Evolutionary conservation across 2,113 vertebrate species (phyloP), one percentile per base, ranked within the genome.

Genomic region (Rostratula benghalensis): DNA sequence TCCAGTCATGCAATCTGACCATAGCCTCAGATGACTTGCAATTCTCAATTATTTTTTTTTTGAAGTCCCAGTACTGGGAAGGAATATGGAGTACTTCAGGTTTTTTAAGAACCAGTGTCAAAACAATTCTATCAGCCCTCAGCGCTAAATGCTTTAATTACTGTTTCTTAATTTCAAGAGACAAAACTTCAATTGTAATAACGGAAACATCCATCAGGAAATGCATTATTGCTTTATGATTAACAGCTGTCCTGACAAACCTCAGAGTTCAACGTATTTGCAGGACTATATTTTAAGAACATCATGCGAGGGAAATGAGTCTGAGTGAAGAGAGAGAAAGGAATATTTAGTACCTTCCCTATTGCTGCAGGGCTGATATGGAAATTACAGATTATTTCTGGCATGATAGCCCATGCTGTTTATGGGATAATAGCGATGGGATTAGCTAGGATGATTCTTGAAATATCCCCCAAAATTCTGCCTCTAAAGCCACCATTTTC

Each of bases 91-190:
- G 41, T 43, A 59, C 63, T 95, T 84, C 21, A 13, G 9, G 1
- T 78, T 89, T 89, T 94, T 87, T 67, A 89, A 88, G 87, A 95
- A 56, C 33, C 46, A 45, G 22, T 96, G 97, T 97, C 97, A 97
- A 97, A 96, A 96, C 43, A 87, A 97, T 97, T 96, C 84, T 56
- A 78, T 97, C 95, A 97, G 96, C 97, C 92, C 11, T 48, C 87
- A 89, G 96, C 89, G 0, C 51, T 94, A 97, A 96, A 95, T 94
- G 69, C 45, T 27, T 97, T 97, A 97, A 97, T 97, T 97, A 97
- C 77, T 64, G 30, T 95, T 97, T 93, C 95, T 94, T 97, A 97
- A 97, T 97, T 97, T 97, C 92, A 97, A 95, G 95, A 97, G 97
- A 97, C 96, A 97, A 97, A 97, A 94, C 84, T 96, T 97, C 96